Percentiles rank a stretch among this genome's conserved stretches.
phyloP scores from a whole-genome alignment of 1,140 invertebrate genomes.

The Bilobella aurantiaca region DNA sequence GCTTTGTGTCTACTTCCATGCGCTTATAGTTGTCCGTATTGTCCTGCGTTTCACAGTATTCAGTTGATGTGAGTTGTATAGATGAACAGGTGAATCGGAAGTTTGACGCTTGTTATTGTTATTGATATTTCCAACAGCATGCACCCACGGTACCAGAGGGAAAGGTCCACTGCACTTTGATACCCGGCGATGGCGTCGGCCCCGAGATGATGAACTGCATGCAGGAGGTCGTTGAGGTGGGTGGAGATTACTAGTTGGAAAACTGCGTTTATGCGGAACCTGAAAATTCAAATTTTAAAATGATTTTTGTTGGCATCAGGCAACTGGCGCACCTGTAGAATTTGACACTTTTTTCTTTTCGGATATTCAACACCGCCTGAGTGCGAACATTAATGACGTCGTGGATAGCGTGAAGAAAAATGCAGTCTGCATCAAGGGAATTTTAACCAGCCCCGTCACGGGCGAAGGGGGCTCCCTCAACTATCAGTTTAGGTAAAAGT shows the following conservation, averaged over 20 bases:
- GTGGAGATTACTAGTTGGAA: constrained; percentile 27
- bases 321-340: constrained; percentile 72
- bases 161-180: constrained; percentile 78
- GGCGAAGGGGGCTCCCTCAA: constrained; percentile 89
- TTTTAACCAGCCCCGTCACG: constrained; percentile 81
- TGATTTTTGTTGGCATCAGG: constrained; percentile 44
- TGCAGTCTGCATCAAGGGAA: constrained; percentile 91
- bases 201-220: constrained; percentile 90
- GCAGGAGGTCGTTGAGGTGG: constrained; percentile 80
- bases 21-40: too few species aligned
- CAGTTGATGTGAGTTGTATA: too few species aligned
- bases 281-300: not conserved
- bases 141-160: too few species aligned
- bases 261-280: not conserved
- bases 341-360: constrained; percentile 74
- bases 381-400: constrained; percentile 81
- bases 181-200: constrained; percentile 97
- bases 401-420: constrained; percentile 80
- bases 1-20: too few species aligned
- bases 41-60: too few species aligned
- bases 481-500: constrained; percentile 71
- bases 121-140: too few species aligned
- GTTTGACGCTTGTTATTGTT: too few species aligned
- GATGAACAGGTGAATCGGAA: too few species aligned
- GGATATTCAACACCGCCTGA: constrained; percentile 81